phyloP scores from a whole-genome alignment of 2,113 vertebrate genomes.

The Rhinopomastus cyanomelas region DNA sequence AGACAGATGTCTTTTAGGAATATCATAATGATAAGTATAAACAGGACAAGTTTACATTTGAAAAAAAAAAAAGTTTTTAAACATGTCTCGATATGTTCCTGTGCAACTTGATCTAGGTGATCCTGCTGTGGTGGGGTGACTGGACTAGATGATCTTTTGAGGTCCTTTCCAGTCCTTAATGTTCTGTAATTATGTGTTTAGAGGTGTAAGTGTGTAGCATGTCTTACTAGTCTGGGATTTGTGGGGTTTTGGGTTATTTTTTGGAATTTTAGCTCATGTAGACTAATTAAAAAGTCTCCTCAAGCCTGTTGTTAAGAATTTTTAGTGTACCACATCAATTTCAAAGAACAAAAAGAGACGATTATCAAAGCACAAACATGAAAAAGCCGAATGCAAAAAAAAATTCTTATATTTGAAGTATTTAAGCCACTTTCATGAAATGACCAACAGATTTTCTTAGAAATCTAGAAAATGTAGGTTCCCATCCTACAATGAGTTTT shows the following conservation, averaged over 20 bases:
- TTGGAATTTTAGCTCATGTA: neutral
- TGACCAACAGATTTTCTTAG: neutral
- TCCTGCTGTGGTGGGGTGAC: too few relatives aligned
- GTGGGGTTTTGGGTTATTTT: neutral
- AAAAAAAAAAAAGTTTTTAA: too few relatives aligned
- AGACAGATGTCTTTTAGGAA: neutral
- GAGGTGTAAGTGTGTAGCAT: neutral
- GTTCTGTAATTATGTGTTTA: too few relatives aligned
- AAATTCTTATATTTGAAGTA: neutral
- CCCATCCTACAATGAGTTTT: neutral
- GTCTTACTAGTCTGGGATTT: neutral
- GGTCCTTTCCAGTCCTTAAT: too few relatives aligned
- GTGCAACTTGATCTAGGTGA: too few relatives aligned
- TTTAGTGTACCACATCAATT: neutral
- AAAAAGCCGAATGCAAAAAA: neutral
- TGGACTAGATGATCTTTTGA: too few relatives aligned
- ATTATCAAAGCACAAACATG: neutral
- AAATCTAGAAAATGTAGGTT: neutral
- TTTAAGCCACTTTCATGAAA: neutral
- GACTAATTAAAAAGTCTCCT: neutral
- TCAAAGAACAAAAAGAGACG: neutral
- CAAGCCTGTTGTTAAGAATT: neutral
- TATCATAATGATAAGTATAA: neutral
- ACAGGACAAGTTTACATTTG: neutral
- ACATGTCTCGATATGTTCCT: too few relatives aligned